Percentiles rank a stretch among this genome's conserved stretches.
Conservation (phyloP, 2,888 invertebrate genomes). For the Cryptosula pallasiana region DNA sequence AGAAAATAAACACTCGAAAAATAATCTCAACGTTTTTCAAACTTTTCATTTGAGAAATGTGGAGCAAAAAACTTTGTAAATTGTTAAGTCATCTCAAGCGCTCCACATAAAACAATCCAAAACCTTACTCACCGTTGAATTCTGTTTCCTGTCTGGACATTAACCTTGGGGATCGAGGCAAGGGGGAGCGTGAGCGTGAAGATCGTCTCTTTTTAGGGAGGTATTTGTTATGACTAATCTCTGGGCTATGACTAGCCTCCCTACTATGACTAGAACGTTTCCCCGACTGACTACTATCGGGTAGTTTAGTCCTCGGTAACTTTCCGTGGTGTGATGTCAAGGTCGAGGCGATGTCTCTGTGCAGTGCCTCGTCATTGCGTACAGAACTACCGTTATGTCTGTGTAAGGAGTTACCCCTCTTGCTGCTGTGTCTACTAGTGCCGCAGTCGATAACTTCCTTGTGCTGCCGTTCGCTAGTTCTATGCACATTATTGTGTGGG, state of each 20-base stretch:
- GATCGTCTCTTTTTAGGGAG: background rate
- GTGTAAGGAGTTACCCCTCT: background rate
- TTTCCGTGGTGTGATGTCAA: background rate
- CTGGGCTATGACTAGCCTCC: background rate
- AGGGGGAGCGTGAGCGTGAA: background rate
- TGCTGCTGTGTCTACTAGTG: background rate
- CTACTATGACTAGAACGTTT: background rate
- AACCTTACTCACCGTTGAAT: slow-evolving; percentile 17
- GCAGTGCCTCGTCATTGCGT: background rate
- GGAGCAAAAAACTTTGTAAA: no score
- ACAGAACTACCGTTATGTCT: background rate
- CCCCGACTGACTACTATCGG: background rate
- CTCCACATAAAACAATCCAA: no score
- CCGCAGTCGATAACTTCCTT: slow-evolving; percentile 16
- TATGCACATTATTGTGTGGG: slow-evolving; percentile 11
- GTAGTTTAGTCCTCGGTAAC: slow-evolving; percentile 12
- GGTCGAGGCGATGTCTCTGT: background rate
- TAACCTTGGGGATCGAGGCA: background rate
- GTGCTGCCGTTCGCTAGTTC: background rate
- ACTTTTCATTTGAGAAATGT: no score
- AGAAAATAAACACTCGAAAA: no score
- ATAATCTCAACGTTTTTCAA: no score
- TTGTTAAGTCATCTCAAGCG: no score
- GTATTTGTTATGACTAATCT: slow-evolving; percentile 11
- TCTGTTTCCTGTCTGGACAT: background rate